Conservation (phyloP, 2,888 invertebrate genomes). For the Watsonalla binaria region DNA sequence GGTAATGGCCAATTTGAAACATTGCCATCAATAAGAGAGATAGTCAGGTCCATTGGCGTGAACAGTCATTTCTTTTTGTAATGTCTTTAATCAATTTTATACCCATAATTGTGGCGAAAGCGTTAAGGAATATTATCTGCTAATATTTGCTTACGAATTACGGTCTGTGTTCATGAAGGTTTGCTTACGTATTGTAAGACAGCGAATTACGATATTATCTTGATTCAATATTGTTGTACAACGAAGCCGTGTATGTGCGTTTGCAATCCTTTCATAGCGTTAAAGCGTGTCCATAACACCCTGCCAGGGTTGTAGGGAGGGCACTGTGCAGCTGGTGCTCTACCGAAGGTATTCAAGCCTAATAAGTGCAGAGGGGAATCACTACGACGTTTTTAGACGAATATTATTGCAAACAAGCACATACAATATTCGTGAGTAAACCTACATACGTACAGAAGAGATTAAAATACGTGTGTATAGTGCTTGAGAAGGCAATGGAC, state of each 20-base stretch:
- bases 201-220: constrained; percentile 32
- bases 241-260: constrained; percentile 47
- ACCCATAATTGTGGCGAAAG: constrained; percentile 47
- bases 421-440: too few species aligned
- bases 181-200: constrained; percentile 28
- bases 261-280: constrained; percentile 61
- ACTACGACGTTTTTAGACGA: constrained; percentile 4
- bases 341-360: constrained; percentile 41
- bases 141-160: constrained; percentile 27
- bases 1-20: constrained; percentile 40
- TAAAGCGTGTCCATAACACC: constrained; percentile 43
- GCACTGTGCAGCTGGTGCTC: constrained; percentile 27
- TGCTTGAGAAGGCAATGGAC: too few species aligned
- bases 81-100: constrained; percentile 49
- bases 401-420: neutral
- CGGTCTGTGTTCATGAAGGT: neutral
- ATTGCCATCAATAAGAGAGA: constrained; percentile 38
- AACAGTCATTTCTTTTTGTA: constrained; percentile 41
- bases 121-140: constrained; percentile 36
- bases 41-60: constrained; percentile 33
- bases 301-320: constrained; percentile 40
- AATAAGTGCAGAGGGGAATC: constrained; percentile 40
- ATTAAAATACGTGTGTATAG: too few species aligned
- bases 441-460: too few species aligned
- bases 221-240: constrained; percentile 48